Evolutionary conservation across 2,888 invertebrate genomes (phyloP), one percentile per base, ranked within the genome.

Genomic region (Apodemia duryi): DNA sequence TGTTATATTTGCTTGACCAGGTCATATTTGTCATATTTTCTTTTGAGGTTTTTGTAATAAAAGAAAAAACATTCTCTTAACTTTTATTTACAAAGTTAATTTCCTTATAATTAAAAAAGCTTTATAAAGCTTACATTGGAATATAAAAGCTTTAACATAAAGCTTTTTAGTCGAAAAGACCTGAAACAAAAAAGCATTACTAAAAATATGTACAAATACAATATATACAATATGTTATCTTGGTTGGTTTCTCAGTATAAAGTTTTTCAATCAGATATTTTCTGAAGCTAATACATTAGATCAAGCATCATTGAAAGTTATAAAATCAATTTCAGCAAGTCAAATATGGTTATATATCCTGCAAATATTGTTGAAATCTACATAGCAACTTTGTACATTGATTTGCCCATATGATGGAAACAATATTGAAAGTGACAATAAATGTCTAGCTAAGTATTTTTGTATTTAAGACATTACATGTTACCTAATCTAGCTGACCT

Each of bases 151-250:
- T 85, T 84, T 80, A 75, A 76, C 75, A 78, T 81, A 85, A 84
- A 88, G 87, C 88, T 83, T 85, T 83, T 94, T 94, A 95, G 88
- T 96, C 96, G 80, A 96, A 96, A 78, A 96, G 94, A 93, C 96
- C 95, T 95, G 93, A 80, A 93, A 93, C 87, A 93, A 86, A 83
- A 75, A 78, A 85, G 77, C 73, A 46, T 49, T 52, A 7, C 2
- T 38, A 43, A 2, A 6, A 38, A 38, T 38, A 9, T 21, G 10
- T 32, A 46, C 13, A n/a, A 21, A 46, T 43, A 4, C n/a, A 46
- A 11, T 46, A 35, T 4, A 28, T 54, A 32, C 32, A 21, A 6
- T 28, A 6, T 28, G 28, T 52, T 7, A 28, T 57, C 10, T 46
- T 32, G 9, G 9, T 9, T 6, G 9, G 38, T 52, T 70, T 78